phyloP scores from a whole-genome alignment of 2,888 invertebrate genomes.

The Dryocosmus kuriphilus region DNA sequence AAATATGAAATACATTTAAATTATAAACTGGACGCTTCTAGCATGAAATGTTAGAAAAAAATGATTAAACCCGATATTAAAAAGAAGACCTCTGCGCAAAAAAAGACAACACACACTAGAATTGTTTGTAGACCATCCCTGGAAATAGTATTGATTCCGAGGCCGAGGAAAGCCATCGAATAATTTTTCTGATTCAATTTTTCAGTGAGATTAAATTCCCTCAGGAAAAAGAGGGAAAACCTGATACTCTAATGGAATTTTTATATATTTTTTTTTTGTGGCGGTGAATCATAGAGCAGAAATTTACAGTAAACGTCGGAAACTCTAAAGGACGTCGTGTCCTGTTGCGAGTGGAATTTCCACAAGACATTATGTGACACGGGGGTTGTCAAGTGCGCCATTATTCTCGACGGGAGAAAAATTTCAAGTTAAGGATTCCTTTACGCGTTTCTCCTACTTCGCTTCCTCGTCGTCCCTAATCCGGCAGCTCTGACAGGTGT shows the following conservation, averaged over 20 bases:
- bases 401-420: conserved; percentile 8
- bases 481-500: conserved; percentile 53
- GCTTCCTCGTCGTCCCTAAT: conserved; percentile 35
- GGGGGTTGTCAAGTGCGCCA: conserved; percentile 20
- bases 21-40: too few relatives aligned
- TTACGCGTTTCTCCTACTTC: conserved; percentile 9
- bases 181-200: conserved; percentile 9
- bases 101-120: background rate
- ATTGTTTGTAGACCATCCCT: background rate
- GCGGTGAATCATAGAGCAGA: conserved; percentile 1
- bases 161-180: background rate
- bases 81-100: background rate
- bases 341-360: conserved; percentile 18
- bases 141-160: background rate
- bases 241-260: conserved; percentile 14
- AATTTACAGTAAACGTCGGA: background rate
- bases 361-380: conserved; percentile 26
- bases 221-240: background rate
- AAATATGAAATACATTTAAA: too few relatives aligned
- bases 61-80: background rate
- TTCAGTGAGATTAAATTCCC: conserved; percentile 15
- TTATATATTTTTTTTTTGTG: background rate
- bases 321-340: background rate
- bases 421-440: conserved; percentile 32
- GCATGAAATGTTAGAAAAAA: too few relatives aligned